Percentiles rank a stretch among this genome's conserved stretches.
Evolutionary conservation across 2,113 vertebrate species (phyloP).

Genomic region (Mola mola): DNA sequence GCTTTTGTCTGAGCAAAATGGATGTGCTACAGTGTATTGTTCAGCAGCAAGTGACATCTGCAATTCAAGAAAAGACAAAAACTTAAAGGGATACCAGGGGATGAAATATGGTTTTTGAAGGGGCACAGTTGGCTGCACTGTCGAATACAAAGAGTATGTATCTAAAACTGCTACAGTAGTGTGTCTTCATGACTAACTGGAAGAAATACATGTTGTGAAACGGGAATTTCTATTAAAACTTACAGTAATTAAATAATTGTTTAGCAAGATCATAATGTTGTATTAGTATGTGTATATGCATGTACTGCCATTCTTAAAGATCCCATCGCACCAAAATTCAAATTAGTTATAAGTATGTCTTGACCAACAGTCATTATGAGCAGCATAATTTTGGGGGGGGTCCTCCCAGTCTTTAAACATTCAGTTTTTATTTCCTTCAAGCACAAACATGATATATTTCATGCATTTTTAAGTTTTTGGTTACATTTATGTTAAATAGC

Average conservation of each 20-base stretch:
- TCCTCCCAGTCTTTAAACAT: too few relatives aligned
- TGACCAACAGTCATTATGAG: not conserved
- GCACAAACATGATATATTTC: not conserved
- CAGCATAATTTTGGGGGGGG: too few relatives aligned
- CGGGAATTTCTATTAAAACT: too few relatives aligned
- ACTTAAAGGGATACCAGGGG: slow-evolving; percentile 7
- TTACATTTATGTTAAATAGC: slow-evolving; percentile 15
- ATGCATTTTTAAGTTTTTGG: too few relatives aligned
- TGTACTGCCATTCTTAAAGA: too few relatives aligned
- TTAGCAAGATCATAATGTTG: too few relatives aligned
- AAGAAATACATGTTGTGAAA: too few relatives aligned
- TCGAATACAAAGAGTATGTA: not conserved
- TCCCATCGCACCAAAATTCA: too few relatives aligned
- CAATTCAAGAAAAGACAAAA: slow-evolving; percentile 15
- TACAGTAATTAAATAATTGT: too few relatives aligned
- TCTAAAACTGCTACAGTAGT: not conserved
- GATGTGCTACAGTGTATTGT: not conserved
- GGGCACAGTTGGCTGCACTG: not conserved
- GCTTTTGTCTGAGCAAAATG: slow-evolving; percentile 11
- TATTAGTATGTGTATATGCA: too few relatives aligned
- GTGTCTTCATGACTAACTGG: not conserved
- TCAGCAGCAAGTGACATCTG: slow-evolving; percentile 3
- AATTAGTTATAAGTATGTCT: too few relatives aligned
- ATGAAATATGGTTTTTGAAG: slow-evolving; percentile 15
- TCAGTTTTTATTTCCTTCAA: slow-evolving; percentile 3